Conservation (phyloP, 2,888 invertebrate genomes). For the Leucozona laternaria region DNA sequence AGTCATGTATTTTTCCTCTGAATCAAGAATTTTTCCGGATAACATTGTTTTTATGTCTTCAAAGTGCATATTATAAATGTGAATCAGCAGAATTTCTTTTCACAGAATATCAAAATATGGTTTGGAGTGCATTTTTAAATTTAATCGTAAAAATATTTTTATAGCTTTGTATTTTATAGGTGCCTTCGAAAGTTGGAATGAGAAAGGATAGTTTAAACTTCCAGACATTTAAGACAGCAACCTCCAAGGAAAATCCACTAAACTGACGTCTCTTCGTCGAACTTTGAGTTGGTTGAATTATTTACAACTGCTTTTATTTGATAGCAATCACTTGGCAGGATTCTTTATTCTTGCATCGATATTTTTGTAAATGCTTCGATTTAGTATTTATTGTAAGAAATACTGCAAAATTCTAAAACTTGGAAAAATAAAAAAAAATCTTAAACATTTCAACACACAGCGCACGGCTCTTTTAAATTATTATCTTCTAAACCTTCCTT, state of each 20-base stretch:
- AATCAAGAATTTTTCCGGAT: neutral
- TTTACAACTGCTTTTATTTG: constrained; percentile 14
- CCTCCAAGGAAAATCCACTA: constrained; percentile 1
- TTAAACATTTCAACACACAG: neutral
- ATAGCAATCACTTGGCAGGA: constrained; percentile 24
- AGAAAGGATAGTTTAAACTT: constrained; percentile 1
- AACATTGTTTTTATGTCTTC: constrained; percentile 26
- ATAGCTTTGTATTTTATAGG: constrained; percentile 33
- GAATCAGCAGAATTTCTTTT: neutral
- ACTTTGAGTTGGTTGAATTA: constrained; percentile 43
- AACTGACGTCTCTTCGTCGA: constrained; percentile 21
- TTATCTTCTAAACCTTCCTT: neutral
- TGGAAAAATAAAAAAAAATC: neutral
- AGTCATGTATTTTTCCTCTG: neutral
- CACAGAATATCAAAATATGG: constrained; percentile 7
- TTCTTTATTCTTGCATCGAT: neutral
- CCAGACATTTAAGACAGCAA: constrained; percentile 5
- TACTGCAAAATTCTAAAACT: neutral
- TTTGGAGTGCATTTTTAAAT: constrained; percentile 31
- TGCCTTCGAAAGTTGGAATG: constrained; percentile 6
- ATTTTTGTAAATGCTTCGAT: neutral
- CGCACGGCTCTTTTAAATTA: neutral
- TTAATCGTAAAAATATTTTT: constrained; percentile 62
- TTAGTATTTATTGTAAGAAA: neutral
- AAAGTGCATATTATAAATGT: constrained; percentile 13